These are phyloP conservation scores for Byasa hedistus DNA, from an alignment of 2,888 invertebrate genomes.

Conservation along the genomic window DNA sequence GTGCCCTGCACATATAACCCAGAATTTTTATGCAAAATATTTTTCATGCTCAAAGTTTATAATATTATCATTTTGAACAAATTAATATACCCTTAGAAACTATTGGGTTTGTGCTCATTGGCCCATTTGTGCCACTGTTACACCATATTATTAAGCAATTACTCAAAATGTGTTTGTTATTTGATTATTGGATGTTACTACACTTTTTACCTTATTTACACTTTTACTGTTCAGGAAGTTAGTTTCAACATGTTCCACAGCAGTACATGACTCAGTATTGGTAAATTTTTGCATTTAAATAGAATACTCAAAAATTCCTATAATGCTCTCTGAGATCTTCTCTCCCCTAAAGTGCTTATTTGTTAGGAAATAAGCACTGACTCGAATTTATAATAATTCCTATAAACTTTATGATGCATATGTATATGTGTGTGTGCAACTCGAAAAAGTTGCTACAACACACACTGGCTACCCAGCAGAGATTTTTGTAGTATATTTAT, in stretches of 20 bases:
- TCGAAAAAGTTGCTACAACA: background rate
- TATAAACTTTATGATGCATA: background rate
- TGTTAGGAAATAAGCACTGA: constrained; percentile 3
- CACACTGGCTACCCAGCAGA: background rate
- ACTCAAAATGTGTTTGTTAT: constrained; percentile 31
- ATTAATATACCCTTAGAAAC: background rate
- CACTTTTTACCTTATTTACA: constrained; percentile 1
- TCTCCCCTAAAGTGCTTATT: background rate
- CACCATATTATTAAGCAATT: background rate
- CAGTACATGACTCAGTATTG: background rate
- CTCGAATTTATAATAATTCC: constrained; percentile 8
- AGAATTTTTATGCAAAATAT: no score
- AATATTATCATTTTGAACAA: background rate
- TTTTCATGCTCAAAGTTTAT: no score
- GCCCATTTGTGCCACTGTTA: background rate
- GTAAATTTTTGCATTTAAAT: constrained; percentile 28
- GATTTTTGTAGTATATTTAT: background rate
- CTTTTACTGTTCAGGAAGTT: background rate
- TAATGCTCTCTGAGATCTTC: constrained; percentile 27
- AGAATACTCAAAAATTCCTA: constrained; percentile 28
- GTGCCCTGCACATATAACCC: no score
- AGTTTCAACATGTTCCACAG: background rate
- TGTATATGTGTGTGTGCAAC: background rate
- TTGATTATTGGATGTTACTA: constrained; percentile 21
- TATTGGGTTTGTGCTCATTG: background rate